A percentile compares a stretch with the other conserved stretches of the same genome.
phyloP scores from a whole-genome alignment of 1,140 invertebrate genomes.

The Hylyphantes graminicola region DNA sequence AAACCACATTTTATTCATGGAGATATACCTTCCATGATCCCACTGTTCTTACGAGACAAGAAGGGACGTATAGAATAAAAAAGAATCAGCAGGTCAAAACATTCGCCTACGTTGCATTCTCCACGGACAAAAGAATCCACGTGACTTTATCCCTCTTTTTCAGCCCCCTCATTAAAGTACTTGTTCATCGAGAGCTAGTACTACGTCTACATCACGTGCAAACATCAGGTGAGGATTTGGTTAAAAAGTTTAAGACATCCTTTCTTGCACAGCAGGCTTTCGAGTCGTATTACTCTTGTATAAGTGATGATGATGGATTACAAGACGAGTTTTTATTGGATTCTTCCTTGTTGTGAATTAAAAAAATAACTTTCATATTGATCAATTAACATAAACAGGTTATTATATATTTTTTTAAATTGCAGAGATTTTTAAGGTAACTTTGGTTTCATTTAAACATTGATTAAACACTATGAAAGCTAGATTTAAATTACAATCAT shows the following conservation, averaged over 20 bases:
- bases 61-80: background rate
- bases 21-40: background rate
- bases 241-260: conserved; percentile 36
- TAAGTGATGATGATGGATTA: conserved; percentile 34
- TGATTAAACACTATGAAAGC: no score
- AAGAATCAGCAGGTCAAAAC: background rate
- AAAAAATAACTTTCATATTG: no score
- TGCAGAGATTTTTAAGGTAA: no score
- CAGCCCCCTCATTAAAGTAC: conserved; percentile 39
- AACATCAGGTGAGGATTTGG: conserved; percentile 31
- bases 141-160: conserved; percentile 41
- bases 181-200: background rate
- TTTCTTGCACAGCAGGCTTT: background rate
- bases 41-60: background rate
- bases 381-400: no score
- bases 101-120: conserved; percentile 42
- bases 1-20: no score
- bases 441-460: no score
- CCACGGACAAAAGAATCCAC: conserved; percentile 39
- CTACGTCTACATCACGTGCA: conserved; percentile 45
- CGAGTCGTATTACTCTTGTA: conserved; percentile 12
- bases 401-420: no score
- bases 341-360: no score
- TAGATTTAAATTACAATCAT: no score
- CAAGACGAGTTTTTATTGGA: background rate